phyloP scores from a whole-genome alignment of 2,797 vertebrate genomes.

The Orestias chungarensis region DNA sequence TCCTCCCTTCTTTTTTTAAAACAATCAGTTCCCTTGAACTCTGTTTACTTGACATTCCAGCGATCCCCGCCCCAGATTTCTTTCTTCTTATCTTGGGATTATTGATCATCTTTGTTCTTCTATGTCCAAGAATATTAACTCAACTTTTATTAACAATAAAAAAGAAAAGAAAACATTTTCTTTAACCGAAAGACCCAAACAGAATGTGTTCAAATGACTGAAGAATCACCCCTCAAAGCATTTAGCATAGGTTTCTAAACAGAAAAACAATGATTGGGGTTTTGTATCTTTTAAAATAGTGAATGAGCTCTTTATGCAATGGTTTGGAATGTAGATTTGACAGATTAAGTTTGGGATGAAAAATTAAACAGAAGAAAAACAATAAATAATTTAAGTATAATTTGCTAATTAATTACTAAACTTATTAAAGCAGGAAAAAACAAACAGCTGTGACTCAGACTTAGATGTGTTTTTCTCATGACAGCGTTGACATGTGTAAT shows the following conservation, averaged over 20 bases:
- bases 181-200: background rate
- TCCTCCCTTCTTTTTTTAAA: conserved; percentile 12
- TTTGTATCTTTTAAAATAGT: background rate
- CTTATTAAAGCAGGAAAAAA: background rate
- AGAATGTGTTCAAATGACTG: background rate
- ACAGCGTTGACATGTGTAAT: conserved; percentile 81
- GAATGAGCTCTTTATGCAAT: background rate
- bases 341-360: background rate
- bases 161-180: too few species aligned
- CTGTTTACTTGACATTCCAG: background rate
- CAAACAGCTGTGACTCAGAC: background rate
- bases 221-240: too few species aligned
- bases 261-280: background rate
- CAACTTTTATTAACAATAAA: too few species aligned
- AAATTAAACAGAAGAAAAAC: background rate
- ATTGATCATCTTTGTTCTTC: conserved; percentile 4
- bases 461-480: background rate
- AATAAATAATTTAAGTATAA: background rate
- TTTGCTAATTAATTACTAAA: background rate
- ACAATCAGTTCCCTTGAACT: background rate
- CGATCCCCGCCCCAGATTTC: background rate
- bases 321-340: background rate
- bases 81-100: background rate
- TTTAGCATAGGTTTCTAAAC: too few species aligned
- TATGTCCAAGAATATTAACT: too few species aligned